Evolutionary conservation across 1,140 invertebrate genomes (phyloP), one percentile per base, ranked within the genome.

Genomic region (Papilio helenus): DNA sequence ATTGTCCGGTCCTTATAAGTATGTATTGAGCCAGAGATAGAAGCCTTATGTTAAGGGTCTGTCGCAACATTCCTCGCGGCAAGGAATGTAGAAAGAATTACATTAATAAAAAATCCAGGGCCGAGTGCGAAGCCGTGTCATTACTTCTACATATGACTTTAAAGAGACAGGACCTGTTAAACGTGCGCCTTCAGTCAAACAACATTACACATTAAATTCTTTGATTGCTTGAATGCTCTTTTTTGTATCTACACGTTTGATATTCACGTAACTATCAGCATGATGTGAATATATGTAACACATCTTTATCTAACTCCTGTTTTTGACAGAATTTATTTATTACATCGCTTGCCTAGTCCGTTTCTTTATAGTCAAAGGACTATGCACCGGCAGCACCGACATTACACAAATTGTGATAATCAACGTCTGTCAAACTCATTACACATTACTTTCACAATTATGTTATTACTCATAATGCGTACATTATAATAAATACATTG

Each of bases 21-120:
- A 14, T 26, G 14, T 46, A 20, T 74, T 46, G 20, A 29, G 23
- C 4, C 44, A 26, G 39, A n/a, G 18, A 77, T 26, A 76, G 83
- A 86, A 84, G 79, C 80, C 83, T 44, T 82, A 80, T 39, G 73
- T 78, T 78, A 81, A 83, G 79, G 77, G 71, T 61, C 80, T 80
- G 79, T 55, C 20, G 61, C 81, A 80, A 81, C 71, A 89, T 89
- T 87, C 87, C 86, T 81, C 49, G 73, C 14, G 80, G 3, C 72
- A 80, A 84, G 61, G 81, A 85, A 88, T 74, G 86, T 79, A 87
- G 84, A 87, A 86, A 77, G 71, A 71, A 84, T 83, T 82, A 81
- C 42, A 78, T 77, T 82, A 79, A 82, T 81, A 84, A 84, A 79
- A 83, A 80, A 76, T 80, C 14, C 42, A 44, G 65, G 51, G 65